Base-by-base conservation (phyloP, 2,797 vertebrate species). In the Ficedula albicollis region DNA sequence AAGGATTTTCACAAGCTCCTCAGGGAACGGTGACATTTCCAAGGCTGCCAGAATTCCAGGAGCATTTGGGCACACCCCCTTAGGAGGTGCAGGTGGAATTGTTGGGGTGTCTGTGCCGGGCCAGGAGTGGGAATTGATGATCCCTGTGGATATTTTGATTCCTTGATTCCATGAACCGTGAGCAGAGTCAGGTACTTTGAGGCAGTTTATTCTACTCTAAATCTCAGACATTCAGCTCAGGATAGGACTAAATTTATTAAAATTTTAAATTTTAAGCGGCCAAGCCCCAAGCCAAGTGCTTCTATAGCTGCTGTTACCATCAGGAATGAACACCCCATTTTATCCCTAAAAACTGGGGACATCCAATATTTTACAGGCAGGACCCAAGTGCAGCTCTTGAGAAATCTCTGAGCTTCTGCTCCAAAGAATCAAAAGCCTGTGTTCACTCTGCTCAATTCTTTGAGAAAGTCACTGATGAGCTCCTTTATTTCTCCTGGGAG, bases 241-340 rank as follows among this genome's bases (percentile, higher is more conserved):
- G 22, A 46, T 19, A 30, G 0, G 0, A 43, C 5, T 39, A 9
- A 34, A 15, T 1, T 41, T 41, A 1, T 27, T 56, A 18, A 11
- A 15, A 17, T 39, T 69, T 49, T n/a, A 41, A 22, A 16, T 30
- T 69, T 49, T n/a, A 41, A 20, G 14, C 30, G 11, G 25, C 23
- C 23, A 59, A 67, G 17, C 13, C 8, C 18, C 38, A 60, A 67
- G 29, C 1, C 11, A 15, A 46, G 6, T 23, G 10, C 9, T n/a
- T 5, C 39, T 19, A 2, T 2, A n/a, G 13, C 4, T 3, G 25
- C 8, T 59, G 30, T 20, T 46, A 6, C 7, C 54, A 21, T 14
- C 23, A 68, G 58, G 49, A 78, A 39, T 8, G 36, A 67, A 25
- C 14, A 25, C 2, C 8, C 8, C 9, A 6, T 22, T 8, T 2